These are phyloP conservation scores for Lacanobia wlatinum DNA, from an alignment of 2,888 invertebrate genomes.

Conservation along the genomic window DNA sequence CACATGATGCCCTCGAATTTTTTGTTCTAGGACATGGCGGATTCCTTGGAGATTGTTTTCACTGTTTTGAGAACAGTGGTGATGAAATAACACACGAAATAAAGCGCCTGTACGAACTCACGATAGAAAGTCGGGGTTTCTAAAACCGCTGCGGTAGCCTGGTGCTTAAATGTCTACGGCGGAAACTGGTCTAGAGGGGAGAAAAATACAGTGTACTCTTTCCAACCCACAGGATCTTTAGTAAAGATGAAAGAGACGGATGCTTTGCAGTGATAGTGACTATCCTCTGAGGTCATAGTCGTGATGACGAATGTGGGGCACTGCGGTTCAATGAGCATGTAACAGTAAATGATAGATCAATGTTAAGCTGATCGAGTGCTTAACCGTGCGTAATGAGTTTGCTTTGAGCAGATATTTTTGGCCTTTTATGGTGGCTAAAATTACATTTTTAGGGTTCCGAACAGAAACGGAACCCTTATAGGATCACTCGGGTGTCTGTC, in stretches of 20 bases:
- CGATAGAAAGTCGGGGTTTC: not conserved
- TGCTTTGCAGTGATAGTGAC: not conserved
- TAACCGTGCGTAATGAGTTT: constrained; percentile 4
- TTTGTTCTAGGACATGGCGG: not conserved
- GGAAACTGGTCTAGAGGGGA: not conserved
- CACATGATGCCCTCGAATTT: too few relatives aligned
- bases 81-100: not conserved
- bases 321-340: constrained; percentile 48
- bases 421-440: not conserved
- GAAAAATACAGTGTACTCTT: not conserved
- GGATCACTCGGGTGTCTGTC: too few relatives aligned
- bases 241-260: constrained; percentile 6
- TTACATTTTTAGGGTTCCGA: not conserved
- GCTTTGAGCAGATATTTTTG: not conserved
- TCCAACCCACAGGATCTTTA: constrained; percentile 1
- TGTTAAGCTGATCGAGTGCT: constrained; percentile 17
- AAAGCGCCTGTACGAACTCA: not conserved
- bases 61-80: not conserved
- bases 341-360: constrained; percentile 47
- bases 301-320: constrained; percentile 44
- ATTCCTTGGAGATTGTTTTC: not conserved
- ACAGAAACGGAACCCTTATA: too few relatives aligned
- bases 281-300: constrained; percentile 2
- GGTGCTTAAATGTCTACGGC: not conserved
- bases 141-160: not conserved